Evolutionary conservation across 92 coral and sea anemone genomes (phyloP).

Genomic region (Epizoanthus scotinus): DNA sequence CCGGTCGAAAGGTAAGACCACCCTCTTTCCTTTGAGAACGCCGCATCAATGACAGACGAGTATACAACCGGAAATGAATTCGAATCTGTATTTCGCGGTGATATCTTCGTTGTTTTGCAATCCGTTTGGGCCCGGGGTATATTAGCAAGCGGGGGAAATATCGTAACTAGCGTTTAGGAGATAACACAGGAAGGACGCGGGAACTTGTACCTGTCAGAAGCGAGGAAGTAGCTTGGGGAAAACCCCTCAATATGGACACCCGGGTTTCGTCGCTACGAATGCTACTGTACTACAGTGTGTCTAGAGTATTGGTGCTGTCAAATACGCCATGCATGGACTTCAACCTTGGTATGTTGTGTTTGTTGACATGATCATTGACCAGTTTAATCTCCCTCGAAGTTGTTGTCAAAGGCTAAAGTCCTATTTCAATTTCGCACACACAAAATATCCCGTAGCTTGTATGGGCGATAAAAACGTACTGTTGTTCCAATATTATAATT

Average conservation of each 20-base stretch:
- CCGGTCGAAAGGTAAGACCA: conserved; percentile 52
- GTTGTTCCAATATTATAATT: background rate
- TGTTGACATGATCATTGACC: conserved; percentile 26
- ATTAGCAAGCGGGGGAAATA: background rate
- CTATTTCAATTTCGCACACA: conserved; percentile 2
- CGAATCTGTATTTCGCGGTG: conserved; percentile 37
- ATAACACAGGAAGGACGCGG: conserved; percentile 34
- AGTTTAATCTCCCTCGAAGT: conserved; percentile 12
- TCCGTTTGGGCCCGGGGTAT: conserved; percentile 28
- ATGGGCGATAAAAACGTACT: background rate
- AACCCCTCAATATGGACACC: conserved; percentile 20
- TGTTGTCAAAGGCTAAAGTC: background rate
- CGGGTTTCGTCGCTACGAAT: background rate
- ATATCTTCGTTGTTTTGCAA: conserved; percentile 32
- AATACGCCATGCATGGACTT: conserved; percentile 4
- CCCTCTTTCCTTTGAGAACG: conserved; percentile 65
- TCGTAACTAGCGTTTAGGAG: conserved; percentile 1
- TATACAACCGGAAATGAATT: conserved; percentile 81
- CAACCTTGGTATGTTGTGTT: conserved; percentile 39
- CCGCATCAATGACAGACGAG: conserved; percentile 77
- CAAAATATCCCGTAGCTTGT: background rate
- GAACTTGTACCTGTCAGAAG: background rate
- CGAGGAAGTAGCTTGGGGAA: conserved; percentile 27
- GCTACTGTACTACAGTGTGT: background rate
- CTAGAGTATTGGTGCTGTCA: background rate